Evolutionary conservation across 2,113 vertebrate genomes (phyloP), one percentile per base, ranked within the genome.

Genomic region (Rhinogobius similis): DNA sequence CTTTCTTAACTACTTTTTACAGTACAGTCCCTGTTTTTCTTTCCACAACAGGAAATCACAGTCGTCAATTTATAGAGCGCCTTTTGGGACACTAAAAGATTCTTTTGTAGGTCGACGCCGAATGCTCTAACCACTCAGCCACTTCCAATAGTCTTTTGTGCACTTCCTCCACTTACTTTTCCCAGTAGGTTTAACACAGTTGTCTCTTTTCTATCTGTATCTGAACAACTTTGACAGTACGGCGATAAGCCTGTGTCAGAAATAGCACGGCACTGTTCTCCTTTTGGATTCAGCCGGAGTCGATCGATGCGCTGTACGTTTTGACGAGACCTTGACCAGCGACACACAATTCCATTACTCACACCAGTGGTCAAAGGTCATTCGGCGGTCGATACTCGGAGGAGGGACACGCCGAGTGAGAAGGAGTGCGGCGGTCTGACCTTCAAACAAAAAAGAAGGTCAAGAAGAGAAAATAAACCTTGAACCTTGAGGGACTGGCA

Each of bases 291-390:
- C 39, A 36, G 32, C 32, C 1, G 32, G 32, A 36, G 32, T 41
- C 65, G 8, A 91, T 89, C 73, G 85, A 89, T 85, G 77, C 29
- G 64, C 61, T 7, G 67, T 41, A 78, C 84, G 67, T 87, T 88
- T 41, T 63, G 86, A 67, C 84, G 27, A 80, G 87, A 88, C 89
- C 89, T 86, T 86, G 88, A 90, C 84, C 84, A 2, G 43, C 72
- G 48, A 83, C 75, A 78, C 70, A 83, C 81, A 89, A 90, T 90
- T 91, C 85, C 87, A 90, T 91, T 89, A 87, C 86, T 84, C 80
- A 85, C 76, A 72, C 80, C 2, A 41, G 0, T 44, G 81, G 81
- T 83, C 44, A 86, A 63, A 85, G 85, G 79, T 86, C 72, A 43
- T 65, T 18, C 10, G 64, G 66, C 46, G 75, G 91, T 92, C 88